phyloP scores from a whole-genome alignment of 2,797 vertebrate species.

The Chanos chanos region DNA sequence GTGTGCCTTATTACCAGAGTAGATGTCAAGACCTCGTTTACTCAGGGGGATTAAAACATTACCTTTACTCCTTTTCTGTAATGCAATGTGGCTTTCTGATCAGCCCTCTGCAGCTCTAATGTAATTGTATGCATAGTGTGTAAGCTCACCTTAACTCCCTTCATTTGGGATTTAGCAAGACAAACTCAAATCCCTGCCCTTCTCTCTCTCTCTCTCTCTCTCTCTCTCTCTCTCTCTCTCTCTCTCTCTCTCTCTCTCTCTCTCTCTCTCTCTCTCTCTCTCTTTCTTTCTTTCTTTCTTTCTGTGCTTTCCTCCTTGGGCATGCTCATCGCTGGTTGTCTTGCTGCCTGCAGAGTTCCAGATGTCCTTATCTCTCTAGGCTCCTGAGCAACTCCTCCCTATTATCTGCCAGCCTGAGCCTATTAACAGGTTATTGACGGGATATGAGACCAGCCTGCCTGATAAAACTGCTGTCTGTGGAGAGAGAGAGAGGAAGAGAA shows the following conservation, averaged over 20 bases:
- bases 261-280: constrained; percentile 8
- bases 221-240: not conserved
- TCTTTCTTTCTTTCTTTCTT: constrained; percentile 2
- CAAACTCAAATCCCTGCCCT: constrained; percentile 3
- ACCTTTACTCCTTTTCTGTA: no score
- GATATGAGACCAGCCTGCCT: constrained; percentile 58
- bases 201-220: not conserved
- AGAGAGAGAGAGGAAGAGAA: constrained; percentile 17
- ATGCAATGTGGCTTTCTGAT: constrained; percentile 7
- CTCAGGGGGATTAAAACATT: no score
- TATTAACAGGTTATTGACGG: constrained; percentile 70
- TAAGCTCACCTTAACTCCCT: no score
- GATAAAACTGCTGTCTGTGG: constrained; percentile 50
- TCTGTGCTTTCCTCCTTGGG: constrained; percentile 1
- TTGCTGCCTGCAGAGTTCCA: constrained; percentile 40
- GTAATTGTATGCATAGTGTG: no score
- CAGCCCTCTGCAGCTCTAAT: not conserved
- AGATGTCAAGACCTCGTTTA: no score
- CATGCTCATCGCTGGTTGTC: constrained; percentile 13
- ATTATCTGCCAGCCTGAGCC: constrained; percentile 59
- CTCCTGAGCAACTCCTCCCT: constrained; percentile 49
- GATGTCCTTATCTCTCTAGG: constrained; percentile 53
- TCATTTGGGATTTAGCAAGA: no score
- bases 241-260: not conserved
- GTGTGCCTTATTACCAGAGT: no score